Base-by-base conservation (phyloP, 1,140 invertebrate species). In the Musca domestica region DNA sequence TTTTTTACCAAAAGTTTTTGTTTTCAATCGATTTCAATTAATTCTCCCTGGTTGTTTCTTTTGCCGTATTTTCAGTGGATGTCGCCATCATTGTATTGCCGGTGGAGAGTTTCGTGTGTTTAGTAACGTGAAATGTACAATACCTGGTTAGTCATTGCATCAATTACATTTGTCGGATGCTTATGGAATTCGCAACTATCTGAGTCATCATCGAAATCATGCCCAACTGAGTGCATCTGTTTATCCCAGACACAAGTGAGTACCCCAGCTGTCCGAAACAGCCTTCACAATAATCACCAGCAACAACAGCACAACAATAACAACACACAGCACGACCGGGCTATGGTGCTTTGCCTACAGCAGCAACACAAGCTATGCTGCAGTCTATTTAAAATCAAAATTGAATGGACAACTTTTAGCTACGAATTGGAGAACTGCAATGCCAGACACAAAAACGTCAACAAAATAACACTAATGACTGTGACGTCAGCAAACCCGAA, bases 221-320 rank as follows among this genome's bases (percentile, higher is more conserved):
- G 91, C 76, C 89, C 90, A 70, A 82, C 85, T 71, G 88, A 91
- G 83, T 92, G 91, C 83, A 92, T 92, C 77, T 92, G 91, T 79
- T 85, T 92, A 49, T 92, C 91, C 61, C 89, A 90, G 74, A 91
- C 90, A 73, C 91, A 93, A 88, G 91, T 92, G 87, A 83, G 73
- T 74, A 61, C 27, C 34, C 34, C 6, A 41, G 12, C 34, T 41
- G 34, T 41, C 34, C 34, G 12, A 41, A 41, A 41, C 34, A 10
- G 34, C 34, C 10, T 7, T 5, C 34, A 41, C 34, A 41, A 41
- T 41, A 2, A 12, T 41, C 34, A 41, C 10, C 34, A 41, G 6
- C 34, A 41, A 10, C 34, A 41, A 41, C 34, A 41, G 5, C 4
- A 41, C 5, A 41, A 41, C 34, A 9, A 41, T 12, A 41, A 10